Evolutionary conservation across 1,140 invertebrate species (phyloP), one percentile per base, ranked within the genome.

Genomic region (Hydropsyche tenuis): DNA sequence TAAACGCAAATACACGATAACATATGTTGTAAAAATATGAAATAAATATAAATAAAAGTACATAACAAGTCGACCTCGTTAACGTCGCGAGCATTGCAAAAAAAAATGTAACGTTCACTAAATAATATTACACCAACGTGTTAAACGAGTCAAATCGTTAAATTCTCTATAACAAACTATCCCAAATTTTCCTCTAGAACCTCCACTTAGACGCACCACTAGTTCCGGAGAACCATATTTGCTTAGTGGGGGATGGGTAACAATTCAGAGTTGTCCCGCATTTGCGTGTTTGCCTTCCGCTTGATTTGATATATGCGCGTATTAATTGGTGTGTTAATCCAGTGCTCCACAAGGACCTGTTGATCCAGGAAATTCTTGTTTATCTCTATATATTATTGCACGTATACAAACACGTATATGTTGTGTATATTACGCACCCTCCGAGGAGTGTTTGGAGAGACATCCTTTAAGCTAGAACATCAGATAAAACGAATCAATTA

Each of bases 321-420:
- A 70, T 70, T 70, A 70, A 70, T 70, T 70, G 68, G 68, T 48
- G 27, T 43, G 68, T 70, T 70, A 70, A 70, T 70, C 68, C 68
- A 18, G 18, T 70, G 48, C 30, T 70, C 51, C 48, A 16, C 27
- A 70, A 56, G 48, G 23, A 70, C 68, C 68, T 70, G 68, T 70
- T 70, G 68, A 53, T 70, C 43, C 56, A 60, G 20, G 56, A 60
- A 60, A 60, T 23, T 60, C 56, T 60, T 60, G 23, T 27, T 60
- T 60, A 60, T 60, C 56, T 9, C 30, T 37, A 37, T 37, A 37
- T 37, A 37, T 37, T 37, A 37, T 37, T 37, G 9, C n/a, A n/a
- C n/a, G n/a, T 37, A 37, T 37, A 37, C 30, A 37, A 37, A 37
- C 22, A 60, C 56, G 23, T 12, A 22, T 27, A 14, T 25, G 20